These are phyloP conservation scores for Epinephelus lanceolatus DNA, from an alignment of 2,113 vertebrate genomes.

Conservation along the genomic window DNA sequence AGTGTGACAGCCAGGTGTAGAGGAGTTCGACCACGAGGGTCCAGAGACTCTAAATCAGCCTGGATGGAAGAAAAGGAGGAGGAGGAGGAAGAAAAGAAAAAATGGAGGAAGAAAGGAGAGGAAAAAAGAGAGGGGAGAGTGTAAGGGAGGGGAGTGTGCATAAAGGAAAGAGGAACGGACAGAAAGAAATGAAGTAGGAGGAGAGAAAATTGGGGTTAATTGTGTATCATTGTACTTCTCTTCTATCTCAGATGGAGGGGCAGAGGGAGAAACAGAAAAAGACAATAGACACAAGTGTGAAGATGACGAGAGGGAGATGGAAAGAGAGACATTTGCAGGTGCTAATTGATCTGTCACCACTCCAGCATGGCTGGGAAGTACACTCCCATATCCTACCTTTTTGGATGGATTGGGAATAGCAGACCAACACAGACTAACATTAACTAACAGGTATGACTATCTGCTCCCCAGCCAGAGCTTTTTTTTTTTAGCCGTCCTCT, in stretches of 20 bases:
- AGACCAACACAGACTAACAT: too few relatives aligned
- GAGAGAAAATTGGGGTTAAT: conserved; percentile 29
- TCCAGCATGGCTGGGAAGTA: conserved; percentile 17
- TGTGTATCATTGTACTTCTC: conserved; percentile 9
- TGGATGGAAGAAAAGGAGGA: conserved; percentile 59
- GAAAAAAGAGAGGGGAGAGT: neutral
- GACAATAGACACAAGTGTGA: conserved; percentile 13
- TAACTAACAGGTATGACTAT: neutral
- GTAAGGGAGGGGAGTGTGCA: conserved; percentile 18
- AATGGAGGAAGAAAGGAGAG: neutral
- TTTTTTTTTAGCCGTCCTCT: neutral
- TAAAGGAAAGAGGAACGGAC: conserved; percentile 7
- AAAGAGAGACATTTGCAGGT: conserved; percentile 27
- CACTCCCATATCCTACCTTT: conserved; percentile 14
- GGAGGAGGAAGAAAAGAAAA: neutral
- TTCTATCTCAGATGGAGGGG: conserved; percentile 5
- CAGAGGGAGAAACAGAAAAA: neutral
- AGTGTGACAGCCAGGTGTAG: conserved; percentile 95
- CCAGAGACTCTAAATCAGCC: conserved; percentile 91
- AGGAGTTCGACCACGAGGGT: conserved; percentile 95
- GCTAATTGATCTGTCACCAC: conserved; percentile 58
- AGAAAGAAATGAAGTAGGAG: conserved; percentile 58
- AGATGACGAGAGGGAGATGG: conserved; percentile 21
- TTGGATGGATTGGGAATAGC: neutral
- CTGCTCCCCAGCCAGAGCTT: neutral